Percentiles rank a stretch among this genome's conserved stretches.
Evolutionary conservation across 1,140 invertebrate genomes (phyloP).

Genomic region (Drepana arcuata): DNA sequence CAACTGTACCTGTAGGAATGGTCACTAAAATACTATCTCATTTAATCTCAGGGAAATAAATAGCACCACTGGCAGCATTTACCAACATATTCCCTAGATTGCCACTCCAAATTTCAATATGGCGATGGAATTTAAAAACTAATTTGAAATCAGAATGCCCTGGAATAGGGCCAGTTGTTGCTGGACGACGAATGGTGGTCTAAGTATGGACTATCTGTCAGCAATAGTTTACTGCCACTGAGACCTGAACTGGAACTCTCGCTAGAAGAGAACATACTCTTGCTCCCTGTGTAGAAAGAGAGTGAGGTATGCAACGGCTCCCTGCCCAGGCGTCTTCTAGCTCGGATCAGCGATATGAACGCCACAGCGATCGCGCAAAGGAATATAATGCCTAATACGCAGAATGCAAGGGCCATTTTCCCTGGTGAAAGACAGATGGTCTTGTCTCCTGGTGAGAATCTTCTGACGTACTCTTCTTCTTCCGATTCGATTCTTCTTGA

Average conservation of each 20-base stretch:
- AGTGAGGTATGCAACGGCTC: conserved; percentile 64
- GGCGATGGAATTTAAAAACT: no score
- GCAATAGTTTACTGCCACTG: conserved; percentile 64
- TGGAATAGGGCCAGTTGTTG: conserved; percentile 68
- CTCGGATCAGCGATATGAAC: conserved; percentile 75
- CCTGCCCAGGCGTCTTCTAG: conserved; percentile 59
- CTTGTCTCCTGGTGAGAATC: conserved; percentile 71
- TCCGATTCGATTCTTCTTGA: conserved; percentile 54
- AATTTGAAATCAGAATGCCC: conserved; percentile 65
- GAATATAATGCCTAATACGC: conserved; percentile 78
- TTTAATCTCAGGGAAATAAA: no score
- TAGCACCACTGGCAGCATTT: no score
- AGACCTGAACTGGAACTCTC: conserved; percentile 69
- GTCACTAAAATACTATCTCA: no score
- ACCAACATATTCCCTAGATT: no score
- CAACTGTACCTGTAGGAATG: no score
- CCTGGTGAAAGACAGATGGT: conserved; percentile 81
- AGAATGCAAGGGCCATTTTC: conserved; percentile 80
- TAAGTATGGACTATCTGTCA: conserved; percentile 69
- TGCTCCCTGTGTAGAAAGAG: conserved; percentile 69
- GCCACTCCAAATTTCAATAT: no score
- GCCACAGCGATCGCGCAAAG: conserved; percentile 77
- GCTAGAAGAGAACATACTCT: conserved; percentile 67
- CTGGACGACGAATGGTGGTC: conserved; percentile 69
- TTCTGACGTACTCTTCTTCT: conserved; percentile 46